These are phyloP conservation scores for Cheumatopsyche charites DNA, from an alignment of 1,140 invertebrate genomes.

Conservation along the genomic window DNA sequence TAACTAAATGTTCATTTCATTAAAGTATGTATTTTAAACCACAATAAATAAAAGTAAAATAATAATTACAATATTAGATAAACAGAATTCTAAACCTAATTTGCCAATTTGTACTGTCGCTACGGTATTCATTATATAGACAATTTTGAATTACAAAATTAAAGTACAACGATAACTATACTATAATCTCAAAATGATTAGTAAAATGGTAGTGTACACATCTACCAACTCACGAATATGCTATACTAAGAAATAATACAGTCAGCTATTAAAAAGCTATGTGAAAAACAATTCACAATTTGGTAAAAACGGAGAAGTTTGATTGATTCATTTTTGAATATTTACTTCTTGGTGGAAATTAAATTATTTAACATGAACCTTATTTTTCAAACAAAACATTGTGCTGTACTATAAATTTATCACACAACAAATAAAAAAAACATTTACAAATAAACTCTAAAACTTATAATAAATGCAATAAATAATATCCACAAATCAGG, in stretches of 20 bases:
- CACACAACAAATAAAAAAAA: not conserved
- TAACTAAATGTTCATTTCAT: not conserved
- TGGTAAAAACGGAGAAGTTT: constrained; percentile 4
- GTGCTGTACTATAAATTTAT: too few species aligned
- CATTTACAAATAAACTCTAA: constrained; percentile 25
- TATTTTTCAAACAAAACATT: too few species aligned
- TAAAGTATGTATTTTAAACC: constrained; percentile 3
- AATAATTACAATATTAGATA: constrained; percentile 5
- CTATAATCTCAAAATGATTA: constrained; percentile 47
- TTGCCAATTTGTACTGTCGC: constrained; percentile 49
- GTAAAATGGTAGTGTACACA: constrained; percentile 28
- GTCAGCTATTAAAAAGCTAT: constrained; percentile 15
- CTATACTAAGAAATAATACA: constrained; percentile 19
- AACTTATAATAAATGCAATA: constrained; percentile 29
- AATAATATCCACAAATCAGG: constrained; percentile 36
- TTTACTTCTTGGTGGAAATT: too few species aligned
- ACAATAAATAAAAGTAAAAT: constrained; percentile 24
- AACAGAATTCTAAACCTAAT: constrained; percentile 14
- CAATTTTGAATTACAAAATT: constrained; percentile 25
- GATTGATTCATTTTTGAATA: not conserved
- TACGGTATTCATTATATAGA: constrained; percentile 29
- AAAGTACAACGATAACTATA: constrained; percentile 23
- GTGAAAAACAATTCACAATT: constrained; percentile 20
- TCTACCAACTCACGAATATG: constrained; percentile 15
- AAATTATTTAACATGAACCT: too few species aligned